These are phyloP conservation scores for Molanna angustata DNA, from an alignment of 2,888 invertebrate genomes.

Conservation along the genomic window DNA sequence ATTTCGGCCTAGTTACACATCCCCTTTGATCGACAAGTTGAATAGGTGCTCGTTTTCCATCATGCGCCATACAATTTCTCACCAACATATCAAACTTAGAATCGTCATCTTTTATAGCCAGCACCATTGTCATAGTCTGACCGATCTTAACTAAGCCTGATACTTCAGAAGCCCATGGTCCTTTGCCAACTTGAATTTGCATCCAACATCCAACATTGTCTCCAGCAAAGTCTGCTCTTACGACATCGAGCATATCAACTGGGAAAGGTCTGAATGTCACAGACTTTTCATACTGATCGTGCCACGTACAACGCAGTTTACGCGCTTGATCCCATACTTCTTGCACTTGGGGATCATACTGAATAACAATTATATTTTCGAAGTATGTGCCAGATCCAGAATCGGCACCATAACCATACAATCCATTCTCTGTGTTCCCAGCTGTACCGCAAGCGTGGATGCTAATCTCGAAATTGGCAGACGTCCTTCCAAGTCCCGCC, in stretches of 20 bases:
- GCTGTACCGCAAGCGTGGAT: conserved; percentile 90
- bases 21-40: conserved; percentile 91
- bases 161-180: conserved; percentile 94
- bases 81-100: conserved; percentile 95
- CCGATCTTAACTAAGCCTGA: conserved; percentile 93
- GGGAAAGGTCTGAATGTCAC: conserved; percentile 94
- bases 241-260: conserved; percentile 92
- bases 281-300: conserved; percentile 92
- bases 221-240: conserved; percentile 91
- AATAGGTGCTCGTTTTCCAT: conserved; percentile 90
- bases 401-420: conserved; percentile 82
- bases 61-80: conserved; percentile 91
- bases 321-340: conserved; percentile 96
- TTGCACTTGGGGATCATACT: conserved; percentile 91
- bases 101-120: conserved; percentile 93
- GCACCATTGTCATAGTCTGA: conserved; percentile 95
- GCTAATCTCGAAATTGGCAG: conserved; percentile 87
- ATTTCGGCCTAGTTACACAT: conserved; percentile 86
- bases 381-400: conserved; percentile 90
- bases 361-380: conserved; percentile 90
- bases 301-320: conserved; percentile 91
- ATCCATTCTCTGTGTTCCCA: conserved; percentile 87
- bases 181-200: conserved; percentile 94
- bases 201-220: conserved; percentile 97
- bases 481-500: conserved; percentile 80